These are phyloP conservation scores for Sebastolobus altivelis DNA, from an alignment of 2,797 vertebrate species.

Conservation along the genomic window DNA sequence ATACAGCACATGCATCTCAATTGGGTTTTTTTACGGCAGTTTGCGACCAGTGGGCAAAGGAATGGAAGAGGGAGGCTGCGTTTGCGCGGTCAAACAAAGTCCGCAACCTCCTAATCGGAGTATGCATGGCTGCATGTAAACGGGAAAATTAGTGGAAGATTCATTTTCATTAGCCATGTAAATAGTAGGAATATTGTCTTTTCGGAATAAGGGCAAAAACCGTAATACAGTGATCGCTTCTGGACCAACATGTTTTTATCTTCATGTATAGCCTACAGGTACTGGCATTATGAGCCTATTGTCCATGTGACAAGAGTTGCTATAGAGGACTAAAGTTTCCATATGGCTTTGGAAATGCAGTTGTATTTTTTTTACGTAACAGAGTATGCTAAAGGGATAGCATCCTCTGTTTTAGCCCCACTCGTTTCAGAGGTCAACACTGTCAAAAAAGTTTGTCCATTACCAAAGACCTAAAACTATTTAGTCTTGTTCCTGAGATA, in stretches of 20 bases:
- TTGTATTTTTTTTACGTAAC: not conserved
- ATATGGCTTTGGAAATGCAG: not conserved
- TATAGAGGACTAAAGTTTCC: not conserved
- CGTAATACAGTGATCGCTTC: not conserved
- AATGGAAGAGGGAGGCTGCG: not conserved
- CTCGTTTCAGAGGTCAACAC: not conserved
- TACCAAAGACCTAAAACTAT: not conserved
- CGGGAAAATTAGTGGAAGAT: not conserved
- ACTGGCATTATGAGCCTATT: not conserved
- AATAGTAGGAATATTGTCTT: not conserved
- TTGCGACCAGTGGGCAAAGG: not conserved
- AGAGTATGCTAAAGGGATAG: not conserved
- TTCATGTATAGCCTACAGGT: rapidly evolving
- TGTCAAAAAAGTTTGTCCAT: not conserved
- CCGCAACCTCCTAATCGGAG: rapidly evolving
- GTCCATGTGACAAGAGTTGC: not conserved
- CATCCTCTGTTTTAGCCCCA: not conserved
- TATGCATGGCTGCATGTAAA: not conserved
- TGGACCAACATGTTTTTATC: not conserved
- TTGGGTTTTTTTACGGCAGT: not conserved
- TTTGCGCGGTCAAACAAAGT: not conserved
- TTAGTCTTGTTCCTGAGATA: not conserved
- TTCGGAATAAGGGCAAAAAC: not conserved
- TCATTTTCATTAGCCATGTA: not conserved
- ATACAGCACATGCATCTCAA: not conserved